These are phyloP conservation scores for Momotus momota DNA, from an alignment of 2,797 vertebrate genomes.

Conservation along the genomic window DNA sequence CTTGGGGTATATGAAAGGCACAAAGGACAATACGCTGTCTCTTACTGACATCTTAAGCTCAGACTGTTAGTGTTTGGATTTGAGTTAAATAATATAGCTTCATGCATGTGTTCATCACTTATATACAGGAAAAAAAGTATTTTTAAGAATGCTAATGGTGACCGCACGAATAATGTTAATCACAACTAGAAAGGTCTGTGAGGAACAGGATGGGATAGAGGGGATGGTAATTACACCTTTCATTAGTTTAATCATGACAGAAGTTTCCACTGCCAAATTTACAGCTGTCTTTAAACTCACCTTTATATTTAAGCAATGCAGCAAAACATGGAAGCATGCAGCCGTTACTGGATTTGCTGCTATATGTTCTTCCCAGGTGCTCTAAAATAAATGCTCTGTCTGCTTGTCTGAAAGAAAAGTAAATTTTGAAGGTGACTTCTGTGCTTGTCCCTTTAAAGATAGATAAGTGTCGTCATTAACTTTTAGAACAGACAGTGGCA, in stretches of 20 bases:
- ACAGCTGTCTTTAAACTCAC: background rate
- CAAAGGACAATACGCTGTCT: background rate
- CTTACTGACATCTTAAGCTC: background rate
- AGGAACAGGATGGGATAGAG: background rate
- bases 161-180: background rate
- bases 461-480: background rate
- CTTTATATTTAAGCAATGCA: background rate
- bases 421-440: background rate
- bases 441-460: background rate
- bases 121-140: too few relatives aligned
- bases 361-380: background rate
- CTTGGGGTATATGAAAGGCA: background rate
- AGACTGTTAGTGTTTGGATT: background rate
- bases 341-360: background rate
- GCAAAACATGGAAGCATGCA: background rate
- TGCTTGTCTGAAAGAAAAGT: background rate
- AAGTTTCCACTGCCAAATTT: background rate
- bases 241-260: background rate
- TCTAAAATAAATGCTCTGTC: background rate
- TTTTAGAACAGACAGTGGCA: background rate
- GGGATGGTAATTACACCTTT: background rate
- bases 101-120: background rate
- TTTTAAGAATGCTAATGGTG: background rate
- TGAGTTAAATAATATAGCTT: background rate
- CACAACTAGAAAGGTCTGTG: background rate